Percentiles rank a stretch among this genome's conserved stretches.
Evolutionary conservation across 1,140 invertebrate genomes (phyloP).

Genomic region (Eupeodes corollae): DNA sequence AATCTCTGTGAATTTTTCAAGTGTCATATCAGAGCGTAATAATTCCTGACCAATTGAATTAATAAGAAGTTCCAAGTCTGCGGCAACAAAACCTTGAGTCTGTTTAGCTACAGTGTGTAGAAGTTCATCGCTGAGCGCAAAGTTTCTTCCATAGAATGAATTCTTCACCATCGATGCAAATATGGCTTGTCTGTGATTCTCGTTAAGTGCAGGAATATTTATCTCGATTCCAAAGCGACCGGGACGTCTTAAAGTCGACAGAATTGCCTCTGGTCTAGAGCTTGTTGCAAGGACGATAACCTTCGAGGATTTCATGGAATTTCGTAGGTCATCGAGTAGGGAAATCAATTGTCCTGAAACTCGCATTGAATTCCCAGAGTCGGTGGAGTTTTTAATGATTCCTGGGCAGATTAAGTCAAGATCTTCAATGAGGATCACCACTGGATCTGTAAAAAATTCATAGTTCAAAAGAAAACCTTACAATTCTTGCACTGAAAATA

Average conservation of each 20-base stretch:
- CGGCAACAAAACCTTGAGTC: constrained; percentile 26
- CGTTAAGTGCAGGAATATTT: constrained; percentile 52
- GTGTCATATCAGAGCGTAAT: neutral
- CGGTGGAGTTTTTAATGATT: constrained; percentile 6
- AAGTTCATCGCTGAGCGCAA: neutral
- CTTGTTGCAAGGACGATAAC: constrained; percentile 38
- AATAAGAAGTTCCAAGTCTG: constrained; percentile 20
- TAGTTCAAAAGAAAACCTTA: neutral
- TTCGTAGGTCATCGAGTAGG: constrained; percentile 32
- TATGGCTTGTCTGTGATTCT: constrained; percentile 13
- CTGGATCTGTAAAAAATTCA: constrained; percentile 9
- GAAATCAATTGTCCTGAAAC: constrained; percentile 28
- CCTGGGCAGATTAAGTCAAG: constrained; percentile 32
- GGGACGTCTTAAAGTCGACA: constrained; percentile 29
- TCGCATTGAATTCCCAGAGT: constrained; percentile 20
- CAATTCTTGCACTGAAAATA: constrained; percentile 1
- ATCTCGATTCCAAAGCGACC: constrained; percentile 36
- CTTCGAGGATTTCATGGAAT: constrained; percentile 4
- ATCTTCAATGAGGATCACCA: constrained; percentile 35
- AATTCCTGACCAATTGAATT: constrained; percentile 14
- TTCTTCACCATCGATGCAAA: constrained; percentile 7
- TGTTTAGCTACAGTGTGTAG: constrained; percentile 18
- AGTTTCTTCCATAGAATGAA: neutral
- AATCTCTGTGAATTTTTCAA: neutral
- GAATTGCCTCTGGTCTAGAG: constrained; percentile 26